Base-by-base conservation (phyloP, 2,113 vertebrate species). In the Pogonocichla stellata region DNA sequence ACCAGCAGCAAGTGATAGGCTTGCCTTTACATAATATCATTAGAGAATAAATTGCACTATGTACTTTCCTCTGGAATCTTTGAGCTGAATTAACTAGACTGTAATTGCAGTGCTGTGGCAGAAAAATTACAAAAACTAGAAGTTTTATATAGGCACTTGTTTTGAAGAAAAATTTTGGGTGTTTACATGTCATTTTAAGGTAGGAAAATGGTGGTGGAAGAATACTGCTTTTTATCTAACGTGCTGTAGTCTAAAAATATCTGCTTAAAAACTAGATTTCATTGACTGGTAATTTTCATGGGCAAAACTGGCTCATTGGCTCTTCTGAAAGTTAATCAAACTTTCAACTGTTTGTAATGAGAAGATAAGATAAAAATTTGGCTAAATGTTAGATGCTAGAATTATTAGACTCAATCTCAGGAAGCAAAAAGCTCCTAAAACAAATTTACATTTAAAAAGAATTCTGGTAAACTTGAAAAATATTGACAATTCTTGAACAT, bases 31-130 rank as follows among this genome's bases (percentile, higher is more conserved):
- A 71, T 51, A 83, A 22, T 74, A 83, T 86, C 51, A 67, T 86
- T 86, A 92, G n/a, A 94, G 60, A 94, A 94, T 71, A 94, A 94
- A 90, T 96, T 93, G 60, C 25, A 33, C 38, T 56, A 6, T 60
- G 51, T 83, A 24, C 90, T 86, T 94, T 78, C 47, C 18, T 77
- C 77, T 92, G 56, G 65, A 83, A 83, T 95, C 22, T 88, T 93
- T 80, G 48, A 80, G 75, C 28, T 84, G 48, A 93, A 86, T 92
- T 87, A 90, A 93, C 60, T 82, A 74, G 48, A 50, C 47, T 67
- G n/a, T 74, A 92, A 92, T 90, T 94, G 69, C 36, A 74, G 65
- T 45, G 25, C 51, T 53, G 19, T 86, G 75, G 25, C 20, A 78
- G 45, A 78, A 60, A 36, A 64, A 38, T 74, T 86, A 40, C 11